Conservation (phyloP, 1,140 invertebrate genomes). For the Drosophila erecta region DNA sequence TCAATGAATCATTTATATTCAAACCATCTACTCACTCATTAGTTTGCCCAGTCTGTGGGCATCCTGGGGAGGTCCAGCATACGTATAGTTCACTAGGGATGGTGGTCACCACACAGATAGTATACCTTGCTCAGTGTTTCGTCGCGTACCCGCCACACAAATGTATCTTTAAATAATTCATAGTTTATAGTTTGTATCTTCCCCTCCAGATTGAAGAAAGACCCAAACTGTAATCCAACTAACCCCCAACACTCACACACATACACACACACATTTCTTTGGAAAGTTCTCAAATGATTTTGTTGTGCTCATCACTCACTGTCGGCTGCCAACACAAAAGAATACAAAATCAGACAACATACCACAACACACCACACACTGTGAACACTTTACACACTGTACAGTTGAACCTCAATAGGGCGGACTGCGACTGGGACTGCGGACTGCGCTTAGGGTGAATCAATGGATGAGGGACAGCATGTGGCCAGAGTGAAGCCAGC, state of each 20-base stretch:
- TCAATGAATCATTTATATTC: background rate
- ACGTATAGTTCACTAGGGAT: slow-evolving; percentile 8
- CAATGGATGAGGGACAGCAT: slow-evolving; percentile 3
- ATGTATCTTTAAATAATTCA: slow-evolving; percentile 48
- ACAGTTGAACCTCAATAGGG: slow-evolving; percentile 50
- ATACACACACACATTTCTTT: slow-evolving; percentile 32
- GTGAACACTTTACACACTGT: slow-evolving; percentile 25
- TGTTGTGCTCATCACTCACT: slow-evolving; percentile 44
- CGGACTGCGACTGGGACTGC: slow-evolving; percentile 44
- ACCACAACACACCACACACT: background rate
- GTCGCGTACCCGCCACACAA: slow-evolving; percentile 22
- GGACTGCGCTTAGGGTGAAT: slow-evolving; percentile 55
- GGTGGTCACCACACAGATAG: slow-evolving; percentile 18
- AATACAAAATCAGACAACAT: slow-evolving; percentile 1
- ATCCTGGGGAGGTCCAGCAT: background rate
- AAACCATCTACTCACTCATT: slow-evolving; percentile 9
- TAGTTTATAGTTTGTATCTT: slow-evolving; percentile 59
- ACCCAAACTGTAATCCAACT: slow-evolving; percentile 23
- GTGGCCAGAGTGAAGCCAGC: slow-evolving; percentile 14
- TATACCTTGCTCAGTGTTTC: slow-evolving; percentile 66
- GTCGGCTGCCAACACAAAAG: slow-evolving; percentile 15
- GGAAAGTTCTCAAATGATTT: slow-evolving; percentile 65
- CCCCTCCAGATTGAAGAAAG: slow-evolving; percentile 30
- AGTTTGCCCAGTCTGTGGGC: background rate
- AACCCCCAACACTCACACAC: slow-evolving; percentile 15